Conservation (phyloP, 2,797 vertebrate species). For the Coregonus sp. region DNA sequence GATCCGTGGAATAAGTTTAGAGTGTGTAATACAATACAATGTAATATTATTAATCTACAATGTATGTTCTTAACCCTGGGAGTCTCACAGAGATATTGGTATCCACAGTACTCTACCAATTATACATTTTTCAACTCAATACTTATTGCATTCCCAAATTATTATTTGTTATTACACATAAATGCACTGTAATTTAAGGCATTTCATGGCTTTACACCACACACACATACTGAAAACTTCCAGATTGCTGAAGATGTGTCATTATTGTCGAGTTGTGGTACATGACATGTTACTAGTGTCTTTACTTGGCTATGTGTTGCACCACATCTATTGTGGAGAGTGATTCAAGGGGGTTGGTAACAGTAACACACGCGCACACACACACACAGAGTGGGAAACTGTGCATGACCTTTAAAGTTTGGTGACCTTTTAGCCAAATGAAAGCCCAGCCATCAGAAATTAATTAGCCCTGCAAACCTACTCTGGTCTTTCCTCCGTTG, state of each 20-base stretch:
- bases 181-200: background rate
- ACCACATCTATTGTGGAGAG: constrained; percentile 9
- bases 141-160: too few relatives aligned
- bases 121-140: too few relatives aligned
- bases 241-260: background rate
- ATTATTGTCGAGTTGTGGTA: background rate
- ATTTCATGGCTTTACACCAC: background rate
- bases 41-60: too few relatives aligned
- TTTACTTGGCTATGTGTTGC: constrained; percentile 15
- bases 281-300: background rate
- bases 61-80: too few relatives aligned
- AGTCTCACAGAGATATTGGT: too few relatives aligned
- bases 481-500: constrained; percentile 60
- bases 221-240: background rate
- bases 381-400: constrained; percentile 4
- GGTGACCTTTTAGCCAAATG: constrained; percentile 73
- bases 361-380: constrained; percentile 19
- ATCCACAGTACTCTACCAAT: too few relatives aligned
- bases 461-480: constrained; percentile 71
- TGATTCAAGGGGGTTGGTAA: constrained; percentile 41
- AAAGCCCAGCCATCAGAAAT: constrained; percentile 71
- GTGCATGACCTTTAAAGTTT: constrained; percentile 73
- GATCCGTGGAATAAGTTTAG: too few relatives aligned
- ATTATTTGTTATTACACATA: too few relatives aligned
- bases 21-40: too few relatives aligned